Percentiles rank a stretch among this genome's conserved stretches.
phyloP scores from a whole-genome alignment of 2,113 vertebrate genomes.

The Zapus hudsonius region DNA sequence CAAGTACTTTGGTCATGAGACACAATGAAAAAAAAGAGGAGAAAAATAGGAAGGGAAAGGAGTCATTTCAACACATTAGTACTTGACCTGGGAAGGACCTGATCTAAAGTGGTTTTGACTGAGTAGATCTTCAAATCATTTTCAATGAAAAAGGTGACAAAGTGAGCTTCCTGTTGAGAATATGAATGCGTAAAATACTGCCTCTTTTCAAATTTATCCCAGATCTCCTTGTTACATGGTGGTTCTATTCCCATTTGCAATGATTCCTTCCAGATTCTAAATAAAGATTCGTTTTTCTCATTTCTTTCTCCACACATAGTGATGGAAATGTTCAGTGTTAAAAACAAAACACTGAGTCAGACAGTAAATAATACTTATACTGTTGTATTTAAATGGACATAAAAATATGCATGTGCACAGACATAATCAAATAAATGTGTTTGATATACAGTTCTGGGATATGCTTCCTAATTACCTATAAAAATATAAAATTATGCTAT shows the following conservation, averaged over 20 bases:
- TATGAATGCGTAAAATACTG: background rate
- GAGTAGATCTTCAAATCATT: slow-evolving; percentile 41
- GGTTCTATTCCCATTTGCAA: background rate
- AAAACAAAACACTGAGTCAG: background rate
- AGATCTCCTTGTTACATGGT: background rate
- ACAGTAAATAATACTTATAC: background rate
- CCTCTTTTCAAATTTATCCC: slow-evolving; percentile 16
- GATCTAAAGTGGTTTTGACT: slow-evolving; percentile 22
- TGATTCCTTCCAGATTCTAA: slow-evolving; percentile 7
- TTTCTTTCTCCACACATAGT: background rate
- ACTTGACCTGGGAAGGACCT: slow-evolving; percentile 25
- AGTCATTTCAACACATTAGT: background rate
- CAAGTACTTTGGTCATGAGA: background rate
- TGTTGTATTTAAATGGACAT: background rate
- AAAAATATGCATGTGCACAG: background rate
- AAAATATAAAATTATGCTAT: slow-evolving; percentile 13
- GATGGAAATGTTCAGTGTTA: background rate
- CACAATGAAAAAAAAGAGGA: background rate
- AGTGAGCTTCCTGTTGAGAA: background rate
- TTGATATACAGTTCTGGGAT: background rate
- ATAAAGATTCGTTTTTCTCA: background rate
- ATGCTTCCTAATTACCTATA: background rate
- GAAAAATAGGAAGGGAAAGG: background rate
- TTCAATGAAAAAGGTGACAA: slow-evolving; percentile 28
- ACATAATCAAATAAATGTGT: background rate